Evolutionary conservation across 1,140 invertebrate species (phyloP).

Genomic region (Zaprionus inermis): DNA sequence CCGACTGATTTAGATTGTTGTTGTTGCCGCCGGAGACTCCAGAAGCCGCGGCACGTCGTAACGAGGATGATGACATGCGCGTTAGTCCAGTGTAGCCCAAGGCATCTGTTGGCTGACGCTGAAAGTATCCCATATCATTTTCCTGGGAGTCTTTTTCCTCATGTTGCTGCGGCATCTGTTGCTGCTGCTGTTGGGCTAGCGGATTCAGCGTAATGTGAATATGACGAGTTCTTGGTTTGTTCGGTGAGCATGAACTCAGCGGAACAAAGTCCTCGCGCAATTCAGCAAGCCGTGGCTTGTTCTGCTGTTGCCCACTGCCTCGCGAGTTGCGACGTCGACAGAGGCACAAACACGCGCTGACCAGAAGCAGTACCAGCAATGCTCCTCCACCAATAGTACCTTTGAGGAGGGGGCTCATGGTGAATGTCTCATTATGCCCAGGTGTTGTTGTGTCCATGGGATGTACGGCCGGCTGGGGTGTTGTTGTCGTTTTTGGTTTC

Average conservation of each 20-base stretch:
- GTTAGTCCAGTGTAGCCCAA: slow-evolving; percentile 50
- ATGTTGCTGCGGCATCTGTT: slow-evolving; percentile 45
- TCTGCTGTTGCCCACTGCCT: slow-evolving; percentile 70
- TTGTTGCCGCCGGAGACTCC: slow-evolving; percentile 61
- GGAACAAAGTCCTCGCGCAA: slow-evolving; percentile 72
- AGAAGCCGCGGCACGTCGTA: slow-evolving; percentile 59
- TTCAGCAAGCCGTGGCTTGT: slow-evolving; percentile 75
- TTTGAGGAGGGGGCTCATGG: slow-evolving; percentile 57
- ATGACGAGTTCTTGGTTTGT: slow-evolving; percentile 82
- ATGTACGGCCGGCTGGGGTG: slow-evolving; percentile 51
- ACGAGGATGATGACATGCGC: slow-evolving; percentile 52
- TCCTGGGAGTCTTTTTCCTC: slow-evolving; percentile 63
- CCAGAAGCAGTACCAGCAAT: slow-evolving; percentile 58
- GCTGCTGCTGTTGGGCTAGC: slow-evolving; percentile 84
- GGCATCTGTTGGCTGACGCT: slow-evolving; percentile 46
- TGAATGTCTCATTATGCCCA: slow-evolving; percentile 70
- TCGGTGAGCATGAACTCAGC: slow-evolving; percentile 71
- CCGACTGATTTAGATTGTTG: slow-evolving; percentile 72
- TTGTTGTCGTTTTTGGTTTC: slow-evolving; percentile 65
- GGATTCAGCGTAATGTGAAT: slow-evolving; percentile 90
- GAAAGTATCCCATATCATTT: slow-evolving; percentile 59
- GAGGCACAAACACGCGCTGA: slow-evolving; percentile 78
- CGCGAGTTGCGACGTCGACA: slow-evolving; percentile 75
- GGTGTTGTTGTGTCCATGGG: slow-evolving; percentile 58
- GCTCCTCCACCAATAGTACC: slow-evolving; percentile 69